A percentile compares a stretch with the other conserved stretches of the same genome.
phyloP scores from a whole-genome alignment of 2,797 vertebrate genomes.

The Argentina silus region DNA sequence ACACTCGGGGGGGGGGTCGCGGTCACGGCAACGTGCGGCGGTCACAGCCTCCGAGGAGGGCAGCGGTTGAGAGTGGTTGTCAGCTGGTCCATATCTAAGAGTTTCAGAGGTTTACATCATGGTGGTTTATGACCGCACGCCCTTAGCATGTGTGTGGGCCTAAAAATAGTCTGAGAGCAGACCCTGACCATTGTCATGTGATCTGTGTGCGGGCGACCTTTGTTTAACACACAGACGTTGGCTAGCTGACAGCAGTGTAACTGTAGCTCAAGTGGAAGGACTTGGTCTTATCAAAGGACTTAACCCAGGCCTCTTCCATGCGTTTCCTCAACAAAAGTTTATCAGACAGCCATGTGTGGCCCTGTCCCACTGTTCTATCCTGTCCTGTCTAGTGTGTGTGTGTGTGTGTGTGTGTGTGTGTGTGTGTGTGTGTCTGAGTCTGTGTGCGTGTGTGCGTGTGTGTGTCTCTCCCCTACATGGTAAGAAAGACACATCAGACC shows the following conservation, averaged over 20 bases:
- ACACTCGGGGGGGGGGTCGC: neutral
- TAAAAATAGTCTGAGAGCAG: conserved; percentile 50
- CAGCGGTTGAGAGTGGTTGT: neutral
- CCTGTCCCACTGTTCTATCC: neutral
- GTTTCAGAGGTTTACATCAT: conserved; percentile 38
- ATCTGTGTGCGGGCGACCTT: conserved; percentile 21
- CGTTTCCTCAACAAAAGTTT: conserved; percentile 53
- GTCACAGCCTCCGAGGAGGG: neutral
- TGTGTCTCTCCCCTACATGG: conserved; percentile 49
- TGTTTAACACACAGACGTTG: conserved; percentile 53
- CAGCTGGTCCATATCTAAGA: neutral
- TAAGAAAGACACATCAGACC: conserved; percentile 11
- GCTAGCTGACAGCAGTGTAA: conserved; percentile 40
- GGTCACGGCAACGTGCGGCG: neutral
- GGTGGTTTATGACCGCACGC: conserved; percentile 46
- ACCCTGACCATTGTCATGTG: conserved; percentile 12
- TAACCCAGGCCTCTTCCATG: conserved; percentile 40
- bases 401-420: neutral
- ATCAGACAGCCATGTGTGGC: conserved; percentile 22
- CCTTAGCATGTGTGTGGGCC: conserved; percentile 15
- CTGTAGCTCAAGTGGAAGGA: conserved; percentile 41
- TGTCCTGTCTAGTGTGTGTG: neutral
- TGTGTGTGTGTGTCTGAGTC: conserved; percentile 21
- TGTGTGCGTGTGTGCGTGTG: conserved; percentile 5
- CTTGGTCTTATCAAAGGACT: conserved; percentile 54